phyloP scores from a whole-genome alignment of 2,888 invertebrate genomes.

The Rhabditoides inermis region DNA sequence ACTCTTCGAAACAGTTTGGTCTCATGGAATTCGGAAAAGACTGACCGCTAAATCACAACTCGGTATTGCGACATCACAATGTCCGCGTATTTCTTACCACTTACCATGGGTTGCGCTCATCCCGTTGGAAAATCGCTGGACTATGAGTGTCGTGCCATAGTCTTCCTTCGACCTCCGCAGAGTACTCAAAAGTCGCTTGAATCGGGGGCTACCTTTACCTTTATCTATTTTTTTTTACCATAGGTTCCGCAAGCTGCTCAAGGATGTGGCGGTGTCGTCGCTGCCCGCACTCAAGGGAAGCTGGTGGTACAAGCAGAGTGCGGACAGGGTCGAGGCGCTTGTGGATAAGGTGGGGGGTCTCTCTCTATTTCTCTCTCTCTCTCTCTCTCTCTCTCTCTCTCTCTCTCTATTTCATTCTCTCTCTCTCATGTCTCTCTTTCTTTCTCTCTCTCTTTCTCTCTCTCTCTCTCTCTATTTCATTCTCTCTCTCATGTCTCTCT shows the following conservation, averaged over 20 bases:
- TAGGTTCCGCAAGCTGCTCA: too few species aligned
- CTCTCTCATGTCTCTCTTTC: too few species aligned
- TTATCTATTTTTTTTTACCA: not conserved
- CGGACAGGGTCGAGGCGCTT: constrained; percentile 28
- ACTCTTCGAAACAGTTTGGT: not conserved
- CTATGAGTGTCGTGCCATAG: too few species aligned
- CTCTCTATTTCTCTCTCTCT: not conserved
- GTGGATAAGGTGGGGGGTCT: constrained; percentile 11
- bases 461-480: not conserved
- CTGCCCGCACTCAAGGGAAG: constrained; percentile 41
- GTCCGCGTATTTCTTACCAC: too few species aligned
- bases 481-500: too few species aligned
- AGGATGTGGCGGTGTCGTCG: too few species aligned
- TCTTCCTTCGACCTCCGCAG: not conserved
- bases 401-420: not conserved
- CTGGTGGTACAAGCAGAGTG: constrained; percentile 41
- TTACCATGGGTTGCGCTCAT: too few species aligned
- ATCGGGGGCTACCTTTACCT: not conserved
- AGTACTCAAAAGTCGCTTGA: not conserved
- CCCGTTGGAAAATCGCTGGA: too few species aligned
- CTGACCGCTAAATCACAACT: too few species aligned
- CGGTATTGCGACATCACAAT: too few species aligned
- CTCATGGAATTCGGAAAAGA: too few species aligned
- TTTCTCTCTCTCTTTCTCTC: not conserved
- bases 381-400: not conserved